Evolutionary conservation across 1,140 invertebrate species (phyloP).

Genomic region (Lerema accius): DNA sequence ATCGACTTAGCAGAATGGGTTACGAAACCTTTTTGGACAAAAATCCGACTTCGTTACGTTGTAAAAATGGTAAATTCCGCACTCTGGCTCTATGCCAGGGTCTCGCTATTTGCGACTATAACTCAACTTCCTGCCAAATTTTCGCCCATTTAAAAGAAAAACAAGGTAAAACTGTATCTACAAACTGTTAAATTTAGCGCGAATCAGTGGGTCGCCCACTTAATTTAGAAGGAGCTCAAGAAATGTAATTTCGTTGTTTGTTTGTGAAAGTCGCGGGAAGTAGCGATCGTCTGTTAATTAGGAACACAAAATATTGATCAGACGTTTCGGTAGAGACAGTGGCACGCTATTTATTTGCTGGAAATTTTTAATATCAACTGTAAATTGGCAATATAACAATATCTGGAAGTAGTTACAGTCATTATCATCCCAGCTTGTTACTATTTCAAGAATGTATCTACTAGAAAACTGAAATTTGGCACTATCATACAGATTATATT

Average conservation of each 20-base stretch:
- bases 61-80: slow-evolving; percentile 27
- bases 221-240: neutral
- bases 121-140: slow-evolving; percentile 34
- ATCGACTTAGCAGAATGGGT: slow-evolving; percentile 25
- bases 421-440: too few species aligned
- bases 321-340: too few species aligned
- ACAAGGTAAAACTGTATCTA: slow-evolving; percentile 21
- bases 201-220: slow-evolving; percentile 1
- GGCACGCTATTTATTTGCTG: too few species aligned
- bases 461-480: too few species aligned
- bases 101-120: slow-evolving; percentile 29
- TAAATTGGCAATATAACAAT: too few species aligned
- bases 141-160: slow-evolving; percentile 27
- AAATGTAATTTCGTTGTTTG: slow-evolving; percentile 1
- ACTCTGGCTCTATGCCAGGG: slow-evolving; percentile 15
- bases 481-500: too few species aligned
- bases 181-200: slow-evolving; percentile 8
- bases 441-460: too few species aligned
- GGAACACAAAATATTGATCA: slow-evolving; percentile 41
- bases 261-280: neutral
- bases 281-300: slow-evolving; percentile 38
- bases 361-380: too few species aligned
- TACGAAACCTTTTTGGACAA: slow-evolving; percentile 29
- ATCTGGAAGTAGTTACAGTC: too few species aligned
- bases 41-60: slow-evolving; percentile 28